Conservation (phyloP, 2,888 invertebrate genomes). For the Glaucopsyche alexis region DNA sequence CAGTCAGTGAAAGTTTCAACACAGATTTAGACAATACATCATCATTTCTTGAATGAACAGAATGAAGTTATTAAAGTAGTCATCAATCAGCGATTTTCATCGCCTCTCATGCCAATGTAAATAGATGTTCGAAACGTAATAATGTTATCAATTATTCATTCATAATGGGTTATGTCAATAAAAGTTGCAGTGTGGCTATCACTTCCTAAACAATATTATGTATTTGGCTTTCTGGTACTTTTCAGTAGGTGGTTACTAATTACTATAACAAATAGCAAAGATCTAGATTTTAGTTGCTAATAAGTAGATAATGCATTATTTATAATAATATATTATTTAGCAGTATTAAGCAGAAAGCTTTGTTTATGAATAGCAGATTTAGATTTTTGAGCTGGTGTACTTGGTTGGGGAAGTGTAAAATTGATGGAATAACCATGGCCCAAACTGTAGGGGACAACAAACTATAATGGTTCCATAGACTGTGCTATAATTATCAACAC, state of each 20-base stretch:
- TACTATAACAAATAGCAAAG: too few species aligned
- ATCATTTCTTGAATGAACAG: conserved; percentile 49
- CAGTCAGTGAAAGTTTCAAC: conserved; percentile 69
- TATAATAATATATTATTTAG: too few species aligned
- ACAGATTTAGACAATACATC: conserved; percentile 60
- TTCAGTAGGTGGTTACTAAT: too few species aligned
- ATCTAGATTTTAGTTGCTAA: too few species aligned
- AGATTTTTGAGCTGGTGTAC: not conserved
- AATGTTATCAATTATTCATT: conserved; percentile 21
- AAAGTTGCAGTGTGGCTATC: not conserved
- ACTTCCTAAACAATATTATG: too few species aligned
- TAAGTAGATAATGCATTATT: too few species aligned
- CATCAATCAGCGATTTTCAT: conserved; percentile 55
- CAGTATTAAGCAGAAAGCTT: too few species aligned
- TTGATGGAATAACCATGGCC: too few species aligned
- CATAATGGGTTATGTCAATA: not conserved
- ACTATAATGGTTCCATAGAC: too few species aligned
- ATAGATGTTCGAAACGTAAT: conserved; percentile 18
- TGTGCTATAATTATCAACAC: too few species aligned
- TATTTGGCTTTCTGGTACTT: too few species aligned
- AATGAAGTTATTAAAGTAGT: conserved; percentile 66
- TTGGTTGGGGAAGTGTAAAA: too few species aligned
- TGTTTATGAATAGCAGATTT: not conserved
- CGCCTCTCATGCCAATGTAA: conserved; percentile 25
- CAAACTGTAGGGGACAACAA: not conserved